Evolutionary conservation across 2,797 vertebrate species (phyloP).

Genomic region (Hippopotamyrus pictus): DNA sequence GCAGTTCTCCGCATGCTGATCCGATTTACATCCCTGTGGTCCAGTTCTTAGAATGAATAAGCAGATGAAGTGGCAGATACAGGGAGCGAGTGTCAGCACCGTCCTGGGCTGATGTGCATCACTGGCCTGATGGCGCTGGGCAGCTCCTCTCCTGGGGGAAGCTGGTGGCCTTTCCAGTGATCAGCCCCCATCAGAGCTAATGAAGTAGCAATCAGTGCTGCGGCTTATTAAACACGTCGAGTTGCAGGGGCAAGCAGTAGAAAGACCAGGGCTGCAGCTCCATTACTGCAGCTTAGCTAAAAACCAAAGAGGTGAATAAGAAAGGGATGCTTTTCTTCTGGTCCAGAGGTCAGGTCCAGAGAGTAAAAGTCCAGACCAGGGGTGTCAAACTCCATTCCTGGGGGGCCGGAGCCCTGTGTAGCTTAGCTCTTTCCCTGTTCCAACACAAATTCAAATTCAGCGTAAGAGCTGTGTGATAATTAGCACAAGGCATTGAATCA

Average conservation of each 20-base stretch:
- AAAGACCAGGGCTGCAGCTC: slow-evolving; percentile 56
- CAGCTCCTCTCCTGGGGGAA: slow-evolving; percentile 65
- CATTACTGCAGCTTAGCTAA: slow-evolving; percentile 63
- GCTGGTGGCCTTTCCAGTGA: slow-evolving; percentile 71
- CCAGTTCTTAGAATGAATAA: neutral
- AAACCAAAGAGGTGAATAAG: neutral
- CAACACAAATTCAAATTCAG: too few relatives aligned
- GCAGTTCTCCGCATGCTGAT: neutral
- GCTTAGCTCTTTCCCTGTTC: too few relatives aligned
- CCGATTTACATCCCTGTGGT: neutral
- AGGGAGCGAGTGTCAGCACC: neutral
- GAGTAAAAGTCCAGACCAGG: neutral
- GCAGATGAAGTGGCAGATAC: neutral
- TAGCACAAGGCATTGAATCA: too few relatives aligned
- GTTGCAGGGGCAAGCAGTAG: slow-evolving; percentile 56
- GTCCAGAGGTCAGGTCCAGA: neutral
- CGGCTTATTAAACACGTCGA: slow-evolving; percentile 68
- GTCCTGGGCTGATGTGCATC: neutral
- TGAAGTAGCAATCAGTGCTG: slow-evolving; percentile 69
- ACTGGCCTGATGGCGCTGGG: slow-evolving; percentile 58
- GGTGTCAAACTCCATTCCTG: too few relatives aligned
- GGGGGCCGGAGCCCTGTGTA: too few relatives aligned
- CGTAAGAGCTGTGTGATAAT: too few relatives aligned
- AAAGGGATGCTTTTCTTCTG: too few relatives aligned
- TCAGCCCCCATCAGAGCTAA: slow-evolving; percentile 71